Evolutionary conservation across 1,140 invertebrate species (phyloP).

Genomic region (Musca vetustissima): DNA sequence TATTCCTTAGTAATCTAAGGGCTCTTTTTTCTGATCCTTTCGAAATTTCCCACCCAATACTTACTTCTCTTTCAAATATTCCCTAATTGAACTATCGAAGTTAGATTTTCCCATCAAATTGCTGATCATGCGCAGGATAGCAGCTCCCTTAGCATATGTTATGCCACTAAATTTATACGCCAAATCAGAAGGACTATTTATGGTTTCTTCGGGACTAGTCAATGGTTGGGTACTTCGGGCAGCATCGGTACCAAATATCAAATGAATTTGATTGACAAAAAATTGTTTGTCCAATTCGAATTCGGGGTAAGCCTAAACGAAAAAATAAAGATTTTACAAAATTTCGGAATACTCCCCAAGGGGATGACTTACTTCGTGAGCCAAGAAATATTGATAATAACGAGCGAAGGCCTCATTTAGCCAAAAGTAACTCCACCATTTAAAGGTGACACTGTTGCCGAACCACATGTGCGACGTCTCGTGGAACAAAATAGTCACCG

Average conservation of each 20-base stretch:
- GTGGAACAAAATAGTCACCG: slow-evolving; percentile 53
- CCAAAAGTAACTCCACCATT: slow-evolving; percentile 71
- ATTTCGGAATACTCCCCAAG: no score
- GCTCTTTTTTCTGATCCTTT: no score
- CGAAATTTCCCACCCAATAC: slow-evolving; percentile 21
- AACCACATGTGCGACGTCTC: slow-evolving; percentile 71
- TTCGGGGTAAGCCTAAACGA: slow-evolving; percentile 41
- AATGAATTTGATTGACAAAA: slow-evolving; percentile 66
- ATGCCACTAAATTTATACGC: slow-evolving; percentile 61
- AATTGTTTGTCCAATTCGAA: slow-evolving; percentile 61
- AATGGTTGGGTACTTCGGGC: slow-evolving; percentile 62
- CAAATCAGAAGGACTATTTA: slow-evolving; percentile 55
- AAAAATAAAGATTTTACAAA: slow-evolving; percentile 1
- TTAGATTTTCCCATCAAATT: slow-evolving; percentile 66
- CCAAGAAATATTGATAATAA: slow-evolving; percentile 66
- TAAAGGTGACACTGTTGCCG: slow-evolving; percentile 67
- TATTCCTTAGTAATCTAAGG: no score
- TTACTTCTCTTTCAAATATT: slow-evolving; percentile 62
- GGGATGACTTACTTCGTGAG: slow-evolving; percentile 54
- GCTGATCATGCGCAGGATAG: slow-evolving; percentile 74
- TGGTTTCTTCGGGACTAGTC: slow-evolving; percentile 57
- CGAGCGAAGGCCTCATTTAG: slow-evolving; percentile 71
- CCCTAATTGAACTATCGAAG: slow-evolving; percentile 64
- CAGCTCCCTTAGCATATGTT: slow-evolving; percentile 68
- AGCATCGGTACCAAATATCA: slow-evolving; percentile 66